Percentiles rank a stretch among this genome's conserved stretches.
These are phyloP conservation scores for Phengaris alcon DNA, from an alignment of 2,888 invertebrate genomes.

Conservation along the genomic window DNA sequence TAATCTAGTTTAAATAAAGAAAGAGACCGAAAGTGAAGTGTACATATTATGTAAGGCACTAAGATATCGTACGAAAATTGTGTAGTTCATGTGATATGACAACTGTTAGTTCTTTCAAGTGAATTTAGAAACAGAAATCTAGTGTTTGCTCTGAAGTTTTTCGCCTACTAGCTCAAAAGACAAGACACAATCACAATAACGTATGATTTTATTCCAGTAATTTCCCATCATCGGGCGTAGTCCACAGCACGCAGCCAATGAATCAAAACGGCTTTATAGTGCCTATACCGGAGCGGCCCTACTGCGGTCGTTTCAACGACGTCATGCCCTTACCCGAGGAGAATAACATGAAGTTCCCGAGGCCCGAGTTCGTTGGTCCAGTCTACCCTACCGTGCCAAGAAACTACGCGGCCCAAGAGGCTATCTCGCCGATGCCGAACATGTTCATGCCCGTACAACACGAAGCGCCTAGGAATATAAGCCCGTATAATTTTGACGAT, in stretches of 20 bases:
- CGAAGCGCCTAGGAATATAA: slow-evolving; percentile 43
- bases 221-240: slow-evolving; percentile 39
- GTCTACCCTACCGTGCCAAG: slow-evolving; percentile 37
- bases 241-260: slow-evolving; percentile 43
- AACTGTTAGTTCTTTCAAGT: no score
- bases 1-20: no score
- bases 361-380: slow-evolving; percentile 41
- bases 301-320: slow-evolving; percentile 42
- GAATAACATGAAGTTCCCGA: slow-evolving; percentile 41
- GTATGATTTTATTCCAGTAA: slow-evolving; percentile 40
- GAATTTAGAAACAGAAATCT: no score
- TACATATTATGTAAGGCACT: no score
- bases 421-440: slow-evolving; percentile 39
- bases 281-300: slow-evolving; percentile 45
- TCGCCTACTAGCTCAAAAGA: no score
- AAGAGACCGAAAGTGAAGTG: no score
- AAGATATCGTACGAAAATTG: no score
- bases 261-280: slow-evolving; percentile 47
- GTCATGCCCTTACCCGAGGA: slow-evolving; percentile 44
- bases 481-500: slow-evolving; percentile 47
- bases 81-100: no score
- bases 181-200: not conserved
- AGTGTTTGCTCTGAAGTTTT: no score
- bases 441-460: slow-evolving; percentile 45
- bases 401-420: slow-evolving; percentile 37